A percentile compares a stretch with the other conserved stretches of the same genome.
Conservation (phyloP, 2,113 vertebrate genomes). For the Panurus biarmicus region DNA sequence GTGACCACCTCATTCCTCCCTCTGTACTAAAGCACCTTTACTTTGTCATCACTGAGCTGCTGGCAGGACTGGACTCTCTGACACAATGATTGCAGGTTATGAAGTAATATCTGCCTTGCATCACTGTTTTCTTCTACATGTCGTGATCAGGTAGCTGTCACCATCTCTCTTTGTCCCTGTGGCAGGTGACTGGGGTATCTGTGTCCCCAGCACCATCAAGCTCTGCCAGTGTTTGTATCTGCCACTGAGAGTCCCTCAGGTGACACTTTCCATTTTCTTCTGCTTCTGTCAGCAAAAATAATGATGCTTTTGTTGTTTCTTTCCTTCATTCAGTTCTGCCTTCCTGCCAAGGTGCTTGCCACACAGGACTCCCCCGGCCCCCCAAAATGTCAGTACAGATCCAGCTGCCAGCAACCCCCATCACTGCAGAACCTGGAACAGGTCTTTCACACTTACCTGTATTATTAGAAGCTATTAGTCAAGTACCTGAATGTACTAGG, state of each 20-base stretch:
- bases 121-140: neutral
- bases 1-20: neutral
- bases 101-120: neutral
- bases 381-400: neutral
- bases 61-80: neutral
- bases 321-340: neutral
- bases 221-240: neutral
- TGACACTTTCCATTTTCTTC: neutral
- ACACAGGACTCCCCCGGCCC: neutral
- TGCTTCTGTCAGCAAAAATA: neutral
- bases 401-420: neutral
- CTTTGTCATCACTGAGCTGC: neutral
- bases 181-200: neutral
- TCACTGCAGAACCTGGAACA: neutral
- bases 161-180: neutral
- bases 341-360: neutral
- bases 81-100: neutral
- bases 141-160: neutral
- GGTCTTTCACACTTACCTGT: neutral
- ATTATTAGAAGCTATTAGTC: neutral
- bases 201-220: neutral
- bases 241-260: neutral
- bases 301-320: neutral
- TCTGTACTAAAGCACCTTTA: neutral
- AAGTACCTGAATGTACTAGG: neutral